phyloP scores from a whole-genome alignment of 2,888 invertebrate genomes.

The Cosmorhoe ocellata region DNA sequence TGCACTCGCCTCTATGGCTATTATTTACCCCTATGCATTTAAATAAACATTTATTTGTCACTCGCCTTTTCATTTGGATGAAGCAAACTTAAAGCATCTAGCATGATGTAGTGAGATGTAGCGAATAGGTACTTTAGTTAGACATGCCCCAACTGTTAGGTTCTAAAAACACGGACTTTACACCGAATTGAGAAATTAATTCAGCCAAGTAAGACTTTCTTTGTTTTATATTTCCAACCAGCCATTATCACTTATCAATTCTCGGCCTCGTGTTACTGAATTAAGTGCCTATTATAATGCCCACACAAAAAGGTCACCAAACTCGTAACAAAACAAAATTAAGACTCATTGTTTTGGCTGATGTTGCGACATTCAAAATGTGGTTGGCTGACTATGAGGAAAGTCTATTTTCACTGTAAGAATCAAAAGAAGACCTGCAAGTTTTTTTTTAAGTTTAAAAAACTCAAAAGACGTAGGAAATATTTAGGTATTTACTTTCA shows the following conservation, averaged over 20 bases:
- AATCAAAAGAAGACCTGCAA: no score
- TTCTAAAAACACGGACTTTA: no score
- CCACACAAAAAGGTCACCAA: constrained; percentile 59
- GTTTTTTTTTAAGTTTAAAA: no score
- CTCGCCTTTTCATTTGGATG: constrained; percentile 20
- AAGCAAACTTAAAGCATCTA: constrained; percentile 21
- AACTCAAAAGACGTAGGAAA: no score
- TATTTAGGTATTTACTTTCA: constrained; percentile 50
- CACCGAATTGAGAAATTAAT: no score
- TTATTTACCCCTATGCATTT: constrained; percentile 48
- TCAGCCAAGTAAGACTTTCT: neutral
- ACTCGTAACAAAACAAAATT: constrained; percentile 66
- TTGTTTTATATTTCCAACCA: neutral
- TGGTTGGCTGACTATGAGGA: no score
- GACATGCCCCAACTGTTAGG: no score
- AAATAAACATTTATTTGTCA: constrained; percentile 60
- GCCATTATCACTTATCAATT: constrained; percentile 41
- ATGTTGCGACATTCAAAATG: constrained; percentile 55
- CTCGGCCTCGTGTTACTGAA: constrained; percentile 36
- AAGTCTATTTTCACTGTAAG: no score
- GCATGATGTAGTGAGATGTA: neutral
- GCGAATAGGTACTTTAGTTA: no score
- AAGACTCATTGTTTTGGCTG: constrained; percentile 72
- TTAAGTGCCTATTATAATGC: constrained; percentile 42
- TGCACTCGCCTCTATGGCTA: constrained; percentile 20